These are phyloP conservation scores for Nycticorax nycticorax DNA, from an alignment of 2,113 vertebrate genomes.

Conservation along the genomic window DNA sequence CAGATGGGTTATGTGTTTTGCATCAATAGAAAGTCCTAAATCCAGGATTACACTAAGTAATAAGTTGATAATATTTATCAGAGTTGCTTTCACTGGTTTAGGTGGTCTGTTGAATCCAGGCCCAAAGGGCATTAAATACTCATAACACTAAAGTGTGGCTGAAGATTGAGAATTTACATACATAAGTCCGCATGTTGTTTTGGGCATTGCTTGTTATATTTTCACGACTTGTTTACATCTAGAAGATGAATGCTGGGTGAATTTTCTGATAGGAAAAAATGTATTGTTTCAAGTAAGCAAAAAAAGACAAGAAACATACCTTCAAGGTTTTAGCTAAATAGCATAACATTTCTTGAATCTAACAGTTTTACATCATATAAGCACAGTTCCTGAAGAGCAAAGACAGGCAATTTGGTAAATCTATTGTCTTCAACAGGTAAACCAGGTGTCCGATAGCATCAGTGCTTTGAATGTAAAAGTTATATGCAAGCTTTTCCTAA, in stretches of 20 bases:
- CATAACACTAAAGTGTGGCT: fast-evolving
- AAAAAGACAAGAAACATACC: not conserved
- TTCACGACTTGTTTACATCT: not conserved
- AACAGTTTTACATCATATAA: not conserved
- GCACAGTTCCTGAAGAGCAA: not conserved
- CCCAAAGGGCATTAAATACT: not conserved
- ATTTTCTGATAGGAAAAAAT: not conserved
- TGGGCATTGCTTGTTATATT: not conserved
- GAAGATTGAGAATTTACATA: not conserved
- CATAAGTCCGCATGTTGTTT: not conserved
- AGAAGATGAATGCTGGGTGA: not conserved
- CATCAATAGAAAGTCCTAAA: not conserved
- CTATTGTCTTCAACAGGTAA: not conserved
- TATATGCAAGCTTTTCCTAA: not conserved
- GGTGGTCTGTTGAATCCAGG: not conserved
- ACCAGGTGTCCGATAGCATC: not conserved
- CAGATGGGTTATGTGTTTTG: not conserved
- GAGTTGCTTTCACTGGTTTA: not conserved
- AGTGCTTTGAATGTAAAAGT: not conserved
- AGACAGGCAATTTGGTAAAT: not conserved
- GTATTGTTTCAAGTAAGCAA: not conserved
- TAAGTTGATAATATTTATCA: not conserved
- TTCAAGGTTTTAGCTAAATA: not conserved
- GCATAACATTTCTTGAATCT: not conserved
- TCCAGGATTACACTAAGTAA: not conserved